Evolutionary conservation across 2,113 vertebrate genomes (phyloP), one percentile per base, ranked within the genome.

Genomic region (Cheilinus undulatus): DNA sequence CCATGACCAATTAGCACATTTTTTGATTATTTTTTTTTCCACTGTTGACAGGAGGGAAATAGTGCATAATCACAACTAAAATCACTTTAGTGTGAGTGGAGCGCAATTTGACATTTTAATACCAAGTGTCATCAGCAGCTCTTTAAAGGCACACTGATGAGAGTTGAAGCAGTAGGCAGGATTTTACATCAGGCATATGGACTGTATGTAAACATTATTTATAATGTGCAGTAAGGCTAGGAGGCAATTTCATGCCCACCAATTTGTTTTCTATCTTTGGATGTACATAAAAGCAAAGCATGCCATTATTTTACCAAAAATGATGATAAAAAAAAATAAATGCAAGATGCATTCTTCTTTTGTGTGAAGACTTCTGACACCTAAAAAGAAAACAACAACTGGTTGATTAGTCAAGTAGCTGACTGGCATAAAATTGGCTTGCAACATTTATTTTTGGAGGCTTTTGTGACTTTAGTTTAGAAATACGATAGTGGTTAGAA

Each of bases 1-100:
- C 89, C 85, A 78, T 85, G 82, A 92, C 86, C 90, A 93, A 93
- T 92, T 92, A 93, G 88, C 79, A 78, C 64, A 70, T 83, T 88
- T 88, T 84, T 86, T 83, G 34, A 84, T 82, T 76, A 63, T 70
- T 69, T 64, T 84, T n/a, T 71, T 54, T 77, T 65, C 72, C 34
- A 30, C 69, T 75, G 82, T 82, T 83, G 87, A 90, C 72, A 51
- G 71, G 60, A 80, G 71, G 81, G 86, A 70, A 84, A 78, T 81
- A 84, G 69, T 76, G 78, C 72, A 87, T 91, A 88, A 91, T 92
- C 87, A 89, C 85, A 88, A 88, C 85, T 76, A 77, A 89, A 87
- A 91, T 88, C 87, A 85, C 75, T 87, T 85, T 79, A 87, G 74
- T 83, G 87, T 83, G 82, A 85, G 83, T 77, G 84, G 76, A 82